Evolutionary conservation across 2,888 invertebrate genomes (phyloP), one percentile per base, ranked within the genome.

Genomic region (Eulithis testata): DNA sequence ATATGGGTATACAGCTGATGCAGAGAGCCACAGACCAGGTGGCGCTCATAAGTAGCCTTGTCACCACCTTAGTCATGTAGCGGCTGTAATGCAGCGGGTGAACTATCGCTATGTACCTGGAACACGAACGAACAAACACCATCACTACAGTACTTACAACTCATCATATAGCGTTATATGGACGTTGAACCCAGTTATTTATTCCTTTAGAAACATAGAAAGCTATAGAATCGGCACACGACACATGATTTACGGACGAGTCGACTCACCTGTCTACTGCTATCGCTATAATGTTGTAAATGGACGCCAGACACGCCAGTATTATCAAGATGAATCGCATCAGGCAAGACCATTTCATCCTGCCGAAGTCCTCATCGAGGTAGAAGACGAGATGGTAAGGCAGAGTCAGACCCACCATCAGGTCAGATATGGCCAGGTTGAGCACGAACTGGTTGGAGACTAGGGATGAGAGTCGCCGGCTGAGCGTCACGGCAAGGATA

Each of bases 351-450:
- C 90, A 91, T 74, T 95, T 94, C 72, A 94, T 91, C 54, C 88
- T 86, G 45, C 95, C 95, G 75, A 96, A 93, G 65, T 94, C 90
- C 6, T 91, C 90, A 75, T 94, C 91, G 71, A 96, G 84, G 86
- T 96, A 96, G 88, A 97, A 97, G 54, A 95, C 94, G 78, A 96
- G 94, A 83, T 97, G 97, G 86, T 96, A 97, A 14, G 97, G 96
- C 75, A 97, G 87, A 43, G 96, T 95, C 45, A 96, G 87, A 4
- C 97, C 97, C 62, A 97, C 97, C 86, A 96, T 93, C 55, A 96
- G 93, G 88, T 97, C 97, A 31, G 97, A 96, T 70, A 96, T 92
- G 37, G 97, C 97, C 77, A 97, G 88, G 84, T 96, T 97, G 68
- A 96, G 93, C 71, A 97, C 95, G 87, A 97, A 97, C 77, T 96